Evolutionary conservation across 1,140 invertebrate species (phyloP).

Genomic region (Drosophila triauraria): DNA sequence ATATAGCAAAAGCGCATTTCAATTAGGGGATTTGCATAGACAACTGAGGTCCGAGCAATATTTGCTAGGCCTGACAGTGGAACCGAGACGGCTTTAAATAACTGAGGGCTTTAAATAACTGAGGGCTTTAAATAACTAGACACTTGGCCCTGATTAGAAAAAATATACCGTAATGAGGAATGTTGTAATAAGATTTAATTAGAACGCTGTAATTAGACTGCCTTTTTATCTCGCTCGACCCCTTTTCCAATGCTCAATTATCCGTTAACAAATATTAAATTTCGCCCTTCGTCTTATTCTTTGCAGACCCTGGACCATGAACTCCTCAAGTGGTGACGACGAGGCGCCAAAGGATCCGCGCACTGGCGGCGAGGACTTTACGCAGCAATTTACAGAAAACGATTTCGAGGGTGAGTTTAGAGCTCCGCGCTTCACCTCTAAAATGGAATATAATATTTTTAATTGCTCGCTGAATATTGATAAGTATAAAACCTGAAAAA

Average conservation of each 20-base stretch:
- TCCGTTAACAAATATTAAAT: conserved; percentile 13
- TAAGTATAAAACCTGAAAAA: conserved; percentile 19
- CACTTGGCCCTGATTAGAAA: conserved; percentile 3
- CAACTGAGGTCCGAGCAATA: not conserved
- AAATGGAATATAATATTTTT: conserved; percentile 13
- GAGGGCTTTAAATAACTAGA: too few species aligned
- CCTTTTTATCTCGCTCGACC: not conserved
- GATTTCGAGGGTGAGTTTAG: conserved; percentile 91
- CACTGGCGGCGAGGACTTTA: conserved; percentile 88
- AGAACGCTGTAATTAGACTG: not conserved
- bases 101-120: not conserved
- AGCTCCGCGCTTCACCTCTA: not conserved
- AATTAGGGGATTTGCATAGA: conserved; percentile 42
- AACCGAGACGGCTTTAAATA: not conserved
- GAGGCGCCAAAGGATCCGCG: conserved; percentile 94
- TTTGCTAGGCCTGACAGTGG: not conserved
- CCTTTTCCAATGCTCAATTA: conserved; percentile 18
- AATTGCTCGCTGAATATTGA: conserved; percentile 32
- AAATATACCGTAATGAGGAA: not conserved
- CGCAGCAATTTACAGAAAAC: conserved; percentile 93
- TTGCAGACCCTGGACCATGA: conserved; percentile 87
- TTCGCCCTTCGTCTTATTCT: not conserved
- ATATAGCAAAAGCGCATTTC: conserved; percentile 45
- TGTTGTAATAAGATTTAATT: not conserved
- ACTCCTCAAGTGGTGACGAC: conserved; percentile 88